Evolutionary conservation across 2,888 invertebrate species (phyloP).

Genomic region (Eilema sororculum): DNA sequence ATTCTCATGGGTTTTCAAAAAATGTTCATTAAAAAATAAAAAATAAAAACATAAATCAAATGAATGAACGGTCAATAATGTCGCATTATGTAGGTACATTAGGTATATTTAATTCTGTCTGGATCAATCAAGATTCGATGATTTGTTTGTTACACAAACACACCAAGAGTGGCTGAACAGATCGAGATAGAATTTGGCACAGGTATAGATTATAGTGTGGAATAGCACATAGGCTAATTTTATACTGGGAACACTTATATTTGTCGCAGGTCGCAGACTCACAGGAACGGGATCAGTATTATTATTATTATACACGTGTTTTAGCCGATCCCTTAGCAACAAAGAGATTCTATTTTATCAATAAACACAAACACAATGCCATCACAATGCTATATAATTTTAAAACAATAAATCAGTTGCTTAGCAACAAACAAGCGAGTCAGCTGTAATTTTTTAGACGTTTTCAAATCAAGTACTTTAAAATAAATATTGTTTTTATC

Average conservation of each 20-base stretch:
- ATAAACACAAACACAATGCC: conserved; percentile 15
- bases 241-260: background rate
- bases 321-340: conserved; percentile 1
- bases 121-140: background rate
- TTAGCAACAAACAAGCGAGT: conserved; percentile 54
- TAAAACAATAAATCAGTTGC: conserved; percentile 43
- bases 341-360: conserved; percentile 13
- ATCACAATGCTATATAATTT: background rate
- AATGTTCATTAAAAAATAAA: too few species aligned
- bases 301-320: background rate
- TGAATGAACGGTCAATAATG: background rate
- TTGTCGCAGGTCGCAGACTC: too few species aligned
- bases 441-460: conserved; percentile 35
- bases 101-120: too few species aligned
- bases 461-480: conserved; percentile 33
- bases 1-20: too few species aligned
- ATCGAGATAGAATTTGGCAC: background rate
- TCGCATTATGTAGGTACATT: background rate
- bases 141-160: background rate
- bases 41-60: background rate
- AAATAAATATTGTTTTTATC: conserved; percentile 32
- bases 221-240: background rate
- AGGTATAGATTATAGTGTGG: background rate
- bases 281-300: too few species aligned
- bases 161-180: background rate